Percentiles rank a stretch among this genome's conserved stretches.
Conservation (phyloP, 1,140 invertebrate species). For the Megalonaias nervosa region DNA sequence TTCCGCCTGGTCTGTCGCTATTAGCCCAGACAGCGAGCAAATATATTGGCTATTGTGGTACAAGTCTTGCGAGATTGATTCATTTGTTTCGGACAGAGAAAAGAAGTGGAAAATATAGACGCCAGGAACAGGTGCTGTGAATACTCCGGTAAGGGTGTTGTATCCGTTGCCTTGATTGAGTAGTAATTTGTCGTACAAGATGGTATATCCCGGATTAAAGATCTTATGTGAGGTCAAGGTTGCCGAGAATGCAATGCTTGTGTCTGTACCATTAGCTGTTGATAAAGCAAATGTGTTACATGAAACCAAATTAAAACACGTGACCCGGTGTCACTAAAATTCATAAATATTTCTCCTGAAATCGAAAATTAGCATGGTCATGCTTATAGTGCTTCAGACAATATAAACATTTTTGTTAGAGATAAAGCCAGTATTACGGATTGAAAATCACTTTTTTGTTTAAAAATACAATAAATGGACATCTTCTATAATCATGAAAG, state of each 20-base stretch:
- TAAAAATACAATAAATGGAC: not conserved
- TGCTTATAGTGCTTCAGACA: no score
- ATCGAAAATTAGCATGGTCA: not conserved
- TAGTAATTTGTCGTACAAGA: constrained; percentile 16
- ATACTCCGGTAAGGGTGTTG: constrained; percentile 9
- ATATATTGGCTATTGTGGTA: constrained; percentile 13
- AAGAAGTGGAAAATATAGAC: constrained; percentile 27
- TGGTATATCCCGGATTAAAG: not conserved
- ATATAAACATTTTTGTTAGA: no score
- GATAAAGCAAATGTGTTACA: no score
- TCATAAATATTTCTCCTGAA: not conserved
- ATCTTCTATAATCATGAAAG: no score
- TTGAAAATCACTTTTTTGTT: no score
- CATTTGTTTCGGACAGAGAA: not conserved
- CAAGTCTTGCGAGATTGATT: constrained; percentile 8
- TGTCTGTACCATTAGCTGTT: no score
- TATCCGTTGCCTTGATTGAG: constrained; percentile 5
- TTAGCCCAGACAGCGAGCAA: constrained; percentile 13
- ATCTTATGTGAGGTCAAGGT: constrained; percentile 11
- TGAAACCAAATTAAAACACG: no score
- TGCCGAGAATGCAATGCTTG: constrained; percentile 10
- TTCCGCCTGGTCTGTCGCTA: constrained; percentile 4
- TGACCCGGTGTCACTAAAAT: no score
- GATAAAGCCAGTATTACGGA: no score
- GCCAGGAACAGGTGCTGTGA: constrained; percentile 7